Percentiles rank a stretch among this genome's conserved stretches.
phyloP scores from a whole-genome alignment of 2,797 vertebrate species.

The Eidolon dupreanum region DNA sequence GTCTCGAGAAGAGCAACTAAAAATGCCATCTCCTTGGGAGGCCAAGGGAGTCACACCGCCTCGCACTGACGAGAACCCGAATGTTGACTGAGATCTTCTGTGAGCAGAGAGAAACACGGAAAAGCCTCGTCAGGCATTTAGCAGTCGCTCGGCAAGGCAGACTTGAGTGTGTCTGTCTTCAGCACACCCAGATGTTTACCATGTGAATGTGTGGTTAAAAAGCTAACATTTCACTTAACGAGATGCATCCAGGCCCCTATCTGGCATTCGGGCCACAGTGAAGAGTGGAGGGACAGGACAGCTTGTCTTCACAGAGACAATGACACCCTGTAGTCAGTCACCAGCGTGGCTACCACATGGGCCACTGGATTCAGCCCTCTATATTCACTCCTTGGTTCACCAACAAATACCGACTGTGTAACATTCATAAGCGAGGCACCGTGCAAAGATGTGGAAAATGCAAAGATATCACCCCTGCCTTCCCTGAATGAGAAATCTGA shows the following conservation, averaged over 20 bases:
- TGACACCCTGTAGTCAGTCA: not conserved
- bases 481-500: not conserved
- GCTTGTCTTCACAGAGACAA: not conserved
- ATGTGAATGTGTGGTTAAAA: slow-evolving; percentile 37
- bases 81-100: slow-evolving; percentile 44
- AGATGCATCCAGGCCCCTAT: not conserved
- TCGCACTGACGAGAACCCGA: not conserved
- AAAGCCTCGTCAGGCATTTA: slow-evolving; percentile 49
- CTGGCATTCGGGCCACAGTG: not conserved
- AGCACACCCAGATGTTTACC: slow-evolving; percentile 63
- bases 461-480: not conserved
- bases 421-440: not conserved
- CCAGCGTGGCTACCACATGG: not conserved
- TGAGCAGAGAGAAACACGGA: slow-evolving; percentile 37
- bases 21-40: not conserved
- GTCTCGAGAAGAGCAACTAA: slow-evolving; percentile 4
- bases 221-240: slow-evolving; percentile 31
- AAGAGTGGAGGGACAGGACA: not conserved
- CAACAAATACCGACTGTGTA: not conserved
- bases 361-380: not conserved
- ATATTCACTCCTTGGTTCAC: not conserved
- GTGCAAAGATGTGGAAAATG: not conserved
- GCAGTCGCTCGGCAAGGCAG: not conserved
- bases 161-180: slow-evolving; percentile 54
- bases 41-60: not conserved